Conservation (phyloP, 2,888 invertebrate genomes). For the Trichopoda pennipes region DNA sequence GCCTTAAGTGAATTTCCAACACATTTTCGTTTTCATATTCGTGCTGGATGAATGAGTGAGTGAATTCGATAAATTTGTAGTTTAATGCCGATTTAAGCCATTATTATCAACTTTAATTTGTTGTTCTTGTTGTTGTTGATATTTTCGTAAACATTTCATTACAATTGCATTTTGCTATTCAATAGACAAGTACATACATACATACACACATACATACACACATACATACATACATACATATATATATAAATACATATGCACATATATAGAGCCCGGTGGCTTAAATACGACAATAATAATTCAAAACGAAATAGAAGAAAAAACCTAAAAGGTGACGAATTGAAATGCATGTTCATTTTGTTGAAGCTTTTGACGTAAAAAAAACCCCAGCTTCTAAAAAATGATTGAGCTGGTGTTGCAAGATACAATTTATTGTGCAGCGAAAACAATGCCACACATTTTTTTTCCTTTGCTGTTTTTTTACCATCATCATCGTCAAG, state of each 20-base stretch:
- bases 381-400: constrained; percentile 30
- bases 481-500: constrained; percentile 11
- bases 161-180: background rate
- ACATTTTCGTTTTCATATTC: background rate
- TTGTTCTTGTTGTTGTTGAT: no score
- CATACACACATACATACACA: background rate
- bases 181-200: background rate
- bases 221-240: background rate
- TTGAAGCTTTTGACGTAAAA: constrained; percentile 14
- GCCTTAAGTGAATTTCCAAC: background rate
- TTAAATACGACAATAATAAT: constrained; percentile 40
- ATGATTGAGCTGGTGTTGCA: constrained; percentile 33
- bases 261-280: constrained; percentile 43
- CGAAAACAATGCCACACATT: constrained; percentile 1
- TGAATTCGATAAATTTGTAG: constrained; percentile 46
- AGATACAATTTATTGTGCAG: constrained; percentile 18
- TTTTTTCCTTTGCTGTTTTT: constrained; percentile 9
- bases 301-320: background rate
- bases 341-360: background rate
- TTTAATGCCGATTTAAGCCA: constrained; percentile 38
- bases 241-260: background rate
- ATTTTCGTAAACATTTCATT: constrained; percentile 24
- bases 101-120: constrained; percentile 50
- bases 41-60: constrained; percentile 19
- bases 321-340: constrained; percentile 25